Conservation (phyloP, 2,888 invertebrate species). For the Druceiella hillmani region DNA sequence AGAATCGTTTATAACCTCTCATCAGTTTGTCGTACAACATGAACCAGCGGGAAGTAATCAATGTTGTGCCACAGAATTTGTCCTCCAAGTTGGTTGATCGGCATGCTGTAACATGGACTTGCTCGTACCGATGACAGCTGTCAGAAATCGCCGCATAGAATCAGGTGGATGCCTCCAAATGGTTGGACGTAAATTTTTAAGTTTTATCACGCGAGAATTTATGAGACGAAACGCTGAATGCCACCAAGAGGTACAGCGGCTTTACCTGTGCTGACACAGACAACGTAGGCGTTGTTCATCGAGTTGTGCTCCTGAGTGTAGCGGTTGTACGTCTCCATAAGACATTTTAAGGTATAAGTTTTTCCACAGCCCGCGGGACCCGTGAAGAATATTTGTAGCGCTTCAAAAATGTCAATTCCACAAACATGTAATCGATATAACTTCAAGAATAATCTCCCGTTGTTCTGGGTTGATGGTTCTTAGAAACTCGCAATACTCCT, state of each 20-base stretch:
- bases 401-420: no score
- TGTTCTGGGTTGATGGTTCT: no score
- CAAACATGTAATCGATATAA: no score
- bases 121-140: conserved; percentile 31
- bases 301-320: no score
- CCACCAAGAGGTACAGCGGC: no score
- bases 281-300: no score
- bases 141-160: no score
- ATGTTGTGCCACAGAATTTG: conserved; percentile 28
- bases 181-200: conserved; percentile 18
- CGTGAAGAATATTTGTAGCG: conserved; percentile 23
- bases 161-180: conserved; percentile 22
- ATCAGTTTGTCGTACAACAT: conserved; percentile 30
- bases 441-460: no score
- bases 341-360: conserved; percentile 2
- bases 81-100: conserved; percentile 24
- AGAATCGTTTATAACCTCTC: conserved; percentile 28
- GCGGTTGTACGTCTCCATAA: no score
- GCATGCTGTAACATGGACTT: conserved; percentile 26
- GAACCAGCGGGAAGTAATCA: conserved; percentile 27
- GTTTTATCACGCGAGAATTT: conserved; percentile 18
- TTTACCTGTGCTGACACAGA: no score
- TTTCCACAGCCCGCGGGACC: conserved; percentile 24
- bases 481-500: no score
- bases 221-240: conserved; percentile 28